A percentile compares a stretch with the other conserved stretches of the same genome.
Evolutionary conservation across 2,888 invertebrate genomes (phyloP).

Genomic region (Himalopsyche kuldschensis): DNA sequence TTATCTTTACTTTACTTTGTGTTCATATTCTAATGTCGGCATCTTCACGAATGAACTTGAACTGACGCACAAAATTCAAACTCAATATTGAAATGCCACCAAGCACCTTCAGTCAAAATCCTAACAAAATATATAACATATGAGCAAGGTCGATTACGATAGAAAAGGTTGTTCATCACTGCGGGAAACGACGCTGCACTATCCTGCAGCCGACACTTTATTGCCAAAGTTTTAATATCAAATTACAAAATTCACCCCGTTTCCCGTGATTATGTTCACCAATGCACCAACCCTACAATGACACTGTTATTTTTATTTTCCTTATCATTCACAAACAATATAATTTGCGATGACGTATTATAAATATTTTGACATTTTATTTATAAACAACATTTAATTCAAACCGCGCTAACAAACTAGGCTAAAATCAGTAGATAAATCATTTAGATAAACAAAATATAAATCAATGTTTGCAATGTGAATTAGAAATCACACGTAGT

Average conservation of each 20-base stretch:
- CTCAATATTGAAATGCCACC: too few relatives aligned
- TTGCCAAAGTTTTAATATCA: slow-evolving; percentile 28
- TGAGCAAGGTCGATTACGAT: neutral
- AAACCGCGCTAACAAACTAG: too few relatives aligned
- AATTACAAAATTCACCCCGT: slow-evolving; percentile 17
- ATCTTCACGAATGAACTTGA: too few relatives aligned
- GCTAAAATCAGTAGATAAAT: too few relatives aligned
- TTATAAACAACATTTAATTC: neutral
- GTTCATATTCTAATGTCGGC: too few relatives aligned
- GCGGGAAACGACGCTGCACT: neutral
- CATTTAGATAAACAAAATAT: neutral
- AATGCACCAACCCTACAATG: neutral
- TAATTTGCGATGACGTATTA: neutral
- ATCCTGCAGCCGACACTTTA: slow-evolving; percentile 14
- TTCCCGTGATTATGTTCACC: neutral
- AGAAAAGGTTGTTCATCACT: neutral
- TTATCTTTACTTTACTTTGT: too few relatives aligned
- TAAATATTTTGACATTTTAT: neutral
- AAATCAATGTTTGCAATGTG: neutral
- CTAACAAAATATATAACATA: too few relatives aligned
- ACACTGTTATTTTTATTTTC: neutral
- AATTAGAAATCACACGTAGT: too few relatives aligned
- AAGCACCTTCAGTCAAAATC: too few relatives aligned
- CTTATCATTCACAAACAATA: neutral
- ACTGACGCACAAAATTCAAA: too few relatives aligned